Conservation (phyloP, 2,113 vertebrate genomes). For the Junco hyemalis region DNA sequence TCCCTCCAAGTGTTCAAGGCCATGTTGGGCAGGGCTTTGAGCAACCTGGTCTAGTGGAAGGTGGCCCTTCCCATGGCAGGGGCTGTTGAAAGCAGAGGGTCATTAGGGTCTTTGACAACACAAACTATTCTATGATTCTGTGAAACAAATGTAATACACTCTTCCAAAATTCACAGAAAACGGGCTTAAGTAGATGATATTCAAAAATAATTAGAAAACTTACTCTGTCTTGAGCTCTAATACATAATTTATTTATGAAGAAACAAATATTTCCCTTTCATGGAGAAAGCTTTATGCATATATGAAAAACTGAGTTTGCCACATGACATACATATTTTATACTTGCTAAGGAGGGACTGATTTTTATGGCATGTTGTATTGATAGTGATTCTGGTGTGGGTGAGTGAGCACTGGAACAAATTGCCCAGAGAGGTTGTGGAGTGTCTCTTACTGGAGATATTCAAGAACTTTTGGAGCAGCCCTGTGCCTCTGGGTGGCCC, state of each 20-base stretch:
- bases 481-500: background rate
- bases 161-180: background rate
- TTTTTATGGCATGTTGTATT: background rate
- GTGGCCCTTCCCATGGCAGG: background rate
- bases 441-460: background rate
- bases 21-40: background rate
- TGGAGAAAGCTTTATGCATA: background rate
- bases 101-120: background rate
- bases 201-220: background rate
- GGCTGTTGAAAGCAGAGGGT: background rate
- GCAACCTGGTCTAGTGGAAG: background rate
- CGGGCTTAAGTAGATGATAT: background rate
- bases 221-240: background rate
- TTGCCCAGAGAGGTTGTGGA: background rate
- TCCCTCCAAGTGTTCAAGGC: background rate
- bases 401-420: background rate
- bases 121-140: background rate
- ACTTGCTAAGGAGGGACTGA: background rate
- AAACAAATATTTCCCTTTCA: conserved; percentile 81
- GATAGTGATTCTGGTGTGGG: background rate
- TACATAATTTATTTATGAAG: conserved; percentile 10
- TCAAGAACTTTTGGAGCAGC: background rate
- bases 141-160: background rate
- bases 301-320: background rate
- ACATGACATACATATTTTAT: background rate